Base-by-base conservation (phyloP, 92 coral and sea anemone genomes). In the Hydrozoanthus gracilis region DNA sequence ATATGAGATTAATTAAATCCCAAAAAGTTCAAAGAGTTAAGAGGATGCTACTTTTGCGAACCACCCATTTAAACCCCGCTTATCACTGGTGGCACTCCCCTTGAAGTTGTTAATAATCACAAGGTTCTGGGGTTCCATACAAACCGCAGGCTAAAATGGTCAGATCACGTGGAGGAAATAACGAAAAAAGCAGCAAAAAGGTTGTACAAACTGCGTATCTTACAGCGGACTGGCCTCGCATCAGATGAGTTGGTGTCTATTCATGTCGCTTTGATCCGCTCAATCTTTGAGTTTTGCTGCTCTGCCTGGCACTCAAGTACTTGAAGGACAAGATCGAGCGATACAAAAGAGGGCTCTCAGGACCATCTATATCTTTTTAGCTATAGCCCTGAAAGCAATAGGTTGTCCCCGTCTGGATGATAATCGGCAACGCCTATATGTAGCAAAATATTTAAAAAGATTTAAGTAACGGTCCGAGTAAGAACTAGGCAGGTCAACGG, bases 1-100 rank as follows among this genome's bases (percentile, higher is more conserved):
- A 54, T 77, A 89, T 79, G 89, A 89, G 78, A n/a, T n/a, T n/a
- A n/a, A 54, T 79, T 89, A 20, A 86, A 89, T 50, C 83, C 89
- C 10, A 70, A 89, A 56, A 82, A 87, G 16, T 54, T 79, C 3
- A 79, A n/a, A n/a, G n/a, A n/a, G n/a, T n/a, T n/a, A n/a, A n/a
- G n/a, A n/a, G n/a, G n/a, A n/a, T n/a, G n/a, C 44, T 88, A 49
- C 18, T 60, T 88, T 13, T 71, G 76, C 6, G 60, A 52, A 11
- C 60, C 60, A 52, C 60, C 60, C 60, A 52, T 11, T 11, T 52
- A 5, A 11, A 5, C 60, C 60, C 60, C 60, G 60, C 60, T 52
- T 5, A 5, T 11, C 11, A 52, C 11, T 52, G 60, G 60, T 52
- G 60, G 60, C 60, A 52, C 60, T 5, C 60, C 60, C 11, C 11